Conservation (phyloP, 2,113 vertebrate species). For the Arenaria interpres region DNA sequence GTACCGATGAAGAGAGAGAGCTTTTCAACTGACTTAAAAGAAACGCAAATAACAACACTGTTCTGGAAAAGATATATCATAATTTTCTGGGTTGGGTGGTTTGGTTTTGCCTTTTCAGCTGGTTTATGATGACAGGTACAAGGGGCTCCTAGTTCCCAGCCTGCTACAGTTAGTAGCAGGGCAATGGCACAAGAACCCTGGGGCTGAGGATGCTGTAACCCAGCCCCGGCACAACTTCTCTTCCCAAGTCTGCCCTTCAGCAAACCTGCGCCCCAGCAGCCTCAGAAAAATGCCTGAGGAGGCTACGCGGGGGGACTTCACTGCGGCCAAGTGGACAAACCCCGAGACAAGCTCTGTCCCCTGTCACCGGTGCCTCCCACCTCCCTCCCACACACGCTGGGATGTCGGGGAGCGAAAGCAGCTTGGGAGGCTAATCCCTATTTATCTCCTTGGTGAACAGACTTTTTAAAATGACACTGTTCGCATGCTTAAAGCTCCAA, state of each 20-base stretch:
- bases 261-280: not conserved
- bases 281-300: not conserved
- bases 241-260: not conserved
- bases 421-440: slow-evolving; percentile 38
- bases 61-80: rapidly evolving
- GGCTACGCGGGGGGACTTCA: rapidly evolving
- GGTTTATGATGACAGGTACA: rapidly evolving
- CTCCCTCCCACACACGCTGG: not conserved
- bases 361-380: not conserved
- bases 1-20: not conserved
- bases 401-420: not conserved
- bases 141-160: not conserved
- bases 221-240: not conserved
- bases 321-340: rapidly evolving
- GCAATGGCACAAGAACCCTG: rapidly evolving
- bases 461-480: slow-evolving; percentile 54
- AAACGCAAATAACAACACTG: not conserved
- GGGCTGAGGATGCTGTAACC: not conserved
- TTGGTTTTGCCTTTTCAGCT: not conserved
- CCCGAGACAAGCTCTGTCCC: not conserved
- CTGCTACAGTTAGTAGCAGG: not conserved
- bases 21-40: not conserved
- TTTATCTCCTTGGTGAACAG: slow-evolving; percentile 53
- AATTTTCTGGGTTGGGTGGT: not conserved
- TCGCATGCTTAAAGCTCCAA: slow-evolving; percentile 48